Conservation (phyloP, 2,113 vertebrate species). For the Todiramphus chloris region DNA sequence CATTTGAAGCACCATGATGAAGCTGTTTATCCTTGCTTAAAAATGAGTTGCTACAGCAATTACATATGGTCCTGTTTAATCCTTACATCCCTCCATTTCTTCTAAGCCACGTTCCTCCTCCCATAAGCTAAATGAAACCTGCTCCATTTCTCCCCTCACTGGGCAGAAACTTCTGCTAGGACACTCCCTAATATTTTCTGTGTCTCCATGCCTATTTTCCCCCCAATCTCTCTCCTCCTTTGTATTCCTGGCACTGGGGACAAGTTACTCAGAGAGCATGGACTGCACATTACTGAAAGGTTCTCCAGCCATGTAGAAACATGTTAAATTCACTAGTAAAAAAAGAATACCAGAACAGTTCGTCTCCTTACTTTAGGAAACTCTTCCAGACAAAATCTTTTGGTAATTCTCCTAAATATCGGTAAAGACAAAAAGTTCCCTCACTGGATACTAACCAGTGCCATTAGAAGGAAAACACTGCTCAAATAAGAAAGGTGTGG, state of each 20-base stretch:
- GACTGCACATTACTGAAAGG: not conserved
- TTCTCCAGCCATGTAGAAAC: not conserved
- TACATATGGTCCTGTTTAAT: not conserved
- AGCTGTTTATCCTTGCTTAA: not conserved
- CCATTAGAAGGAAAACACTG: not conserved
- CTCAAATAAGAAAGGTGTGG: not conserved
- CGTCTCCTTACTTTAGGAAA: not conserved
- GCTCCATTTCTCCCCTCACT: not conserved
- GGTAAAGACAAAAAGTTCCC: not conserved
- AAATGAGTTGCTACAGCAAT: not conserved
- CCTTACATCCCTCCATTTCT: not conserved
- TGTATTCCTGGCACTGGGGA: not conserved
- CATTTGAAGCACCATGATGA: not conserved
- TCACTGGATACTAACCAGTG: not conserved
- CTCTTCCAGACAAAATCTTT: not conserved
- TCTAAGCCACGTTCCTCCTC: not conserved
- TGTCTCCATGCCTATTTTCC: not conserved
- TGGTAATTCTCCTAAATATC: not conserved
- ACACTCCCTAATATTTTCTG: not conserved
- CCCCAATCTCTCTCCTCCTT: not conserved
- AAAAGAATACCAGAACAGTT: not conserved
- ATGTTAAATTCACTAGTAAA: not conserved
- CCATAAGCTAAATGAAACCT: not conserved
- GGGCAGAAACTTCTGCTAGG: not conserved
- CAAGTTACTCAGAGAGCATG: not conserved